phyloP scores from a whole-genome alignment of 1,140 invertebrate genomes.

The Dendroctonus ponderosae region DNA sequence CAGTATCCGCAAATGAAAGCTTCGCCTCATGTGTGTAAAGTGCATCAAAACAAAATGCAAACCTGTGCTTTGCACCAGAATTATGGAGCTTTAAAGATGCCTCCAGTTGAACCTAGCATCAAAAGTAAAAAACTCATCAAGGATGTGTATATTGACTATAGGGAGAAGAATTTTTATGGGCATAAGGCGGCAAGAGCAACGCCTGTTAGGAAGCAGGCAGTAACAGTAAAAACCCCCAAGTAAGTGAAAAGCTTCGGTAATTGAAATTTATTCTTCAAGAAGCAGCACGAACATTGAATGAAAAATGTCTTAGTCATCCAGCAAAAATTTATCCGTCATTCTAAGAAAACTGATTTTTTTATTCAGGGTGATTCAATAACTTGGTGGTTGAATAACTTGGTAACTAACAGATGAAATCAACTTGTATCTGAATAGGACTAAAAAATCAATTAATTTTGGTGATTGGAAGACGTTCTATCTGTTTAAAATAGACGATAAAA shows the following conservation, averaged over 20 bases:
- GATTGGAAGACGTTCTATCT: too few species aligned
- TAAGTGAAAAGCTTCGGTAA: not conserved
- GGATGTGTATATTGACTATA: not conserved
- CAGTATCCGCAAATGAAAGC: not conserved
- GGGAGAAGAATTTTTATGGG: not conserved
- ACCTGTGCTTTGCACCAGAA: not conserved
- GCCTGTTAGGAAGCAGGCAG: constrained; percentile 1
- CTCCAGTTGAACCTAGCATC: not conserved
- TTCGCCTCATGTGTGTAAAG: not conserved
- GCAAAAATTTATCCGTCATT: not conserved
- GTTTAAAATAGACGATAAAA: too few species aligned
- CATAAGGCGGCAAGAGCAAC: not conserved
- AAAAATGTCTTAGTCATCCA: not conserved
- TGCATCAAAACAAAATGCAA: not conserved
- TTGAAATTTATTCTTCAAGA: not conserved
- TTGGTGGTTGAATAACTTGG: too few species aligned
- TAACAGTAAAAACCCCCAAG: constrained; percentile 22
- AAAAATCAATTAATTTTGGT: too few species aligned
- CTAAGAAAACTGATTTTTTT: not conserved
- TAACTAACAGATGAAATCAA: too few species aligned
- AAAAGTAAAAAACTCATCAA: not conserved
- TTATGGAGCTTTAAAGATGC: too few species aligned
- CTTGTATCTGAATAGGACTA: too few species aligned
- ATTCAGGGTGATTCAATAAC: constrained; percentile 4
- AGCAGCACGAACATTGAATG: not conserved